A percentile compares a stretch with the other conserved stretches of the same genome.
phyloP scores from a whole-genome alignment of 1,140 invertebrate species.

The Dysdera silvatica region DNA sequence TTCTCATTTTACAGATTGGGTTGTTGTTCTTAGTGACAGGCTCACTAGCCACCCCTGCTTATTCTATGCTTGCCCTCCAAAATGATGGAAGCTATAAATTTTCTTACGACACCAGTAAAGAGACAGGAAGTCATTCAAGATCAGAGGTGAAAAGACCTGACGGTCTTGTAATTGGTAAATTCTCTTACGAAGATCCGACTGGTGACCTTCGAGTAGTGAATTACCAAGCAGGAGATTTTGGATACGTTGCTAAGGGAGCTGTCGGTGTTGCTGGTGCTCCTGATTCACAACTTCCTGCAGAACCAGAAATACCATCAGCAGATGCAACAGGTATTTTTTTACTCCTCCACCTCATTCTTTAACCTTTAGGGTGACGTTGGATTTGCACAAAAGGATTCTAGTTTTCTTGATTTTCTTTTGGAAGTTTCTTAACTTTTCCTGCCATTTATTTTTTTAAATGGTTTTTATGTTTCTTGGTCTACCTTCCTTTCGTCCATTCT shows the following conservation, averaged over 20 bases:
- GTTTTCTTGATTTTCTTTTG: too few species aligned
- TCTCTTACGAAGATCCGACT: slow-evolving; percentile 77
- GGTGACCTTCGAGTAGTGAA: slow-evolving; percentile 78
- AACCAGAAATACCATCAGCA: too few species aligned
- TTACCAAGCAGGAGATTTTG: slow-evolving; percentile 65
- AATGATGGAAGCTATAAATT: slow-evolving; percentile 71
- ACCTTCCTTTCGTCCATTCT: too few species aligned
- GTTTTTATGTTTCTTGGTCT: too few species aligned
- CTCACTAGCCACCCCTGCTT: background rate
- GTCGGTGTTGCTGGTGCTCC: slow-evolving; percentile 17
- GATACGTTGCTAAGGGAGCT: slow-evolving; percentile 24
- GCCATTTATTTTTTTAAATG: too few species aligned
- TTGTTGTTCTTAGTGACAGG: background rate
- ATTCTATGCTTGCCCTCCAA: slow-evolving; percentile 19
- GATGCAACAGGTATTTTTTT: too few species aligned
- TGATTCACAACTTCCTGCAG: slow-evolving; percentile 9
- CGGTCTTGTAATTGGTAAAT: slow-evolving; percentile 77
- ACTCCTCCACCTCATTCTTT: too few species aligned
- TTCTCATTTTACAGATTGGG: too few species aligned
- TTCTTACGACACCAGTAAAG: slow-evolving; percentile 74
- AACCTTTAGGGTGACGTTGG: too few species aligned
- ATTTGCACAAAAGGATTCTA: too few species aligned
- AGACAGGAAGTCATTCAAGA: slow-evolving; percentile 63
- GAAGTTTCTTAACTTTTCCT: too few species aligned
- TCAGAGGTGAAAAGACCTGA: slow-evolving; percentile 76